Percentiles rank a stretch among this genome's conserved stretches.
These are phyloP conservation scores for Oxycera nigricornis DNA, from an alignment of 2,888 invertebrate species.

Conservation along the genomic window DNA sequence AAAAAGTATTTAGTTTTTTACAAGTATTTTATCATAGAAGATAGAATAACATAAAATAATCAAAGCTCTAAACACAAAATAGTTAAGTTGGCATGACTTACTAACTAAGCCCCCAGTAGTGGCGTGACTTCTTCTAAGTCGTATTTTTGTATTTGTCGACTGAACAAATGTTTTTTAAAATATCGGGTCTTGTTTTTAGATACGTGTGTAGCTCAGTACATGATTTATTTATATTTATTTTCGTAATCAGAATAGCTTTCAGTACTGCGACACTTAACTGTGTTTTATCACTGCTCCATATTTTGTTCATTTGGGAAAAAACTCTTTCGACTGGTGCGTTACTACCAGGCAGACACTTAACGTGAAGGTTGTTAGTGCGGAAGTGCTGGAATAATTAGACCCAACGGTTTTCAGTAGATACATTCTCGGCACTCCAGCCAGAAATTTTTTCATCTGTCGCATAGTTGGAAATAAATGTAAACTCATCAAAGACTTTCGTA, in stretches of 20 bases:
- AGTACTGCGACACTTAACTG: not conserved
- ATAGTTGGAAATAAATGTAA: constrained; percentile 28
- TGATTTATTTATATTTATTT: not conserved
- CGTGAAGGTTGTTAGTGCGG: too few relatives aligned
- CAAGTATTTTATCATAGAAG: not conserved
- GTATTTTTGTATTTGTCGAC: not conserved
- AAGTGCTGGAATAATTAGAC: too few relatives aligned
- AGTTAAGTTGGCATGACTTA: not conserved
- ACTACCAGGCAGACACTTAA: not conserved
- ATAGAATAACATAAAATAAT: not conserved
- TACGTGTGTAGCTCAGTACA: not conserved
- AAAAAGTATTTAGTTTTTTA: not conserved
- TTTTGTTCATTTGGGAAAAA: too few relatives aligned
- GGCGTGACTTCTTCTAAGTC: not conserved
- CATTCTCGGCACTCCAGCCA: not conserved
- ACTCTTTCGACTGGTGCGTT: too few relatives aligned
- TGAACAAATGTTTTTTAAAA: not conserved
- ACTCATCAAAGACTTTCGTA: constrained; percentile 15
- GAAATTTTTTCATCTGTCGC: constrained; percentile 1
- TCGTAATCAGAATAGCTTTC: not conserved
- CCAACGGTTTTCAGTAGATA: not conserved
- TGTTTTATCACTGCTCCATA: not conserved
- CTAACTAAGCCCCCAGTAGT: not conserved
- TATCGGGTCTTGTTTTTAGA: too few relatives aligned
- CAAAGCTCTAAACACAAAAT: not conserved